Conservation (phyloP, 2,888 invertebrate species). For the Sinotaia quadrata region DNA sequence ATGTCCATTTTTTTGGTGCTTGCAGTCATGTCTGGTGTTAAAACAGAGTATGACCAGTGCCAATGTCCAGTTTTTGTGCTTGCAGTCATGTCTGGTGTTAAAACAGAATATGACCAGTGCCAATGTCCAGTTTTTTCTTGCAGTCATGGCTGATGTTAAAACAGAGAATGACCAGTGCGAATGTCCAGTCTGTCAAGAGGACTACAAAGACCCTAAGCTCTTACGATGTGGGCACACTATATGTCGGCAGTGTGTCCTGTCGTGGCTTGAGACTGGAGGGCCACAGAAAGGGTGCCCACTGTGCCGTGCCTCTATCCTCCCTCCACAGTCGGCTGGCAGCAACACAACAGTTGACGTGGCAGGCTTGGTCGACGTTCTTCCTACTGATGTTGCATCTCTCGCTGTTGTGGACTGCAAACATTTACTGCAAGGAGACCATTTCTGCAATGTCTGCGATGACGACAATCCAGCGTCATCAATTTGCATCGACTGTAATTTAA, state of each 20-base stretch:
- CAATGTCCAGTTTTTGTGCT: too few relatives aligned
- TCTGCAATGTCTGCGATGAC: conserved; percentile 13
- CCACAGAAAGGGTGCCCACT: conserved; percentile 2
- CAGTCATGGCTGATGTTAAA: too few relatives aligned
- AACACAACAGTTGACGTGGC: too few relatives aligned
- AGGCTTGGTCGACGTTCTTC: background rate
- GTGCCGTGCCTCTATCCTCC: conserved; percentile 3
- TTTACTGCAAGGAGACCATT: background rate
- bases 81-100: too few relatives aligned
- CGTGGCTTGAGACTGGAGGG: conserved; percentile 6
- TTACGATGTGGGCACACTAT: conserved; percentile 5
- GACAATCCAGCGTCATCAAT: background rate
- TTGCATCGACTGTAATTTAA: conserved; percentile 11
- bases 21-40: too few relatives aligned
- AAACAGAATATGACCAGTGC: too few relatives aligned
- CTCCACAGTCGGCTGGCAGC: background rate
- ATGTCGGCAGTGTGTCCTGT: conserved; percentile 2
- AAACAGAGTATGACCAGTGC: too few relatives aligned
- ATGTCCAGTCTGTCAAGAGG: conserved; percentile 12
- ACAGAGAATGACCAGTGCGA: too few relatives aligned
- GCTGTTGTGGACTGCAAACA: conserved; percentile 3
- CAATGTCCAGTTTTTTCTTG: too few relatives aligned
- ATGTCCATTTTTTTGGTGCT: too few relatives aligned
- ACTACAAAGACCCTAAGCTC: background rate
- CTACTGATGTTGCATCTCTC: background rate